Evolutionary conservation across 2,888 invertebrate species (phyloP).

Genomic region (Lasioglossum zephyrum): DNA sequence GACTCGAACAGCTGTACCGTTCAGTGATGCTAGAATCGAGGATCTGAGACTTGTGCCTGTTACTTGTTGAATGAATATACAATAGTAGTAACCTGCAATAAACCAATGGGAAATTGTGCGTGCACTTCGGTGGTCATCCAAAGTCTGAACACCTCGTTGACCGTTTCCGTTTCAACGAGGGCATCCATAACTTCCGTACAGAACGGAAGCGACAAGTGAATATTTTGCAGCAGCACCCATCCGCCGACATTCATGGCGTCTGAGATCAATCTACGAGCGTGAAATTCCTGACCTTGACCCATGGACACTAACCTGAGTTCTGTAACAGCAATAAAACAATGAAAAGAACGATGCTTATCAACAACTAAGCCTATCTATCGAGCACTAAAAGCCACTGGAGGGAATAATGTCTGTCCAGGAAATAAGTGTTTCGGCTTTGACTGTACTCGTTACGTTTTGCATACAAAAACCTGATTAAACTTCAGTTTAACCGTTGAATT

Average conservation of each 20-base stretch:
- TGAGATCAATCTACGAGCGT: constrained; percentile 92
- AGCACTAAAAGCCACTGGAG: not conserved
- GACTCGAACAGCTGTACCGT: not conserved
- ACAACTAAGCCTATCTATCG: not conserved
- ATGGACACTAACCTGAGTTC: constrained; percentile 95
- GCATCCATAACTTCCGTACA: constrained; percentile 96
- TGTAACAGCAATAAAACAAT: constrained; percentile 79
- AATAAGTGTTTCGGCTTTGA: too few relatives aligned
- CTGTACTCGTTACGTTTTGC: not conserved
- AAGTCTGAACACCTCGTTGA: constrained; percentile 93
- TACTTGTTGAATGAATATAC: not conserved
- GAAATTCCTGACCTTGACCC: constrained; percentile 98
- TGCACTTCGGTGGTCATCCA: constrained; percentile 99
- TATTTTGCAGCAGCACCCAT: constrained; percentile 98
- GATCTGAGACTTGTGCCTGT: too few relatives aligned
- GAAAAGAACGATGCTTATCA: not conserved
- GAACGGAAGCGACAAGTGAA: constrained; percentile 97
- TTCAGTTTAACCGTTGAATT: not conserved
- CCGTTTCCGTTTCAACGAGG: constrained; percentile 92
- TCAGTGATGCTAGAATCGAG: too few relatives aligned
- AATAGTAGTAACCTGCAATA: constrained; percentile 84
- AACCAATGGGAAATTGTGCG: constrained; percentile 95
- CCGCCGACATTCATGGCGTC: constrained; percentile 93
- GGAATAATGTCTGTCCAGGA: too few relatives aligned
- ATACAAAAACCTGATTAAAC: not conserved